Percentiles rank a stretch among this genome's conserved stretches.
phyloP scores from a whole-genome alignment of 2,797 vertebrate species.

The Lates japonicus region DNA sequence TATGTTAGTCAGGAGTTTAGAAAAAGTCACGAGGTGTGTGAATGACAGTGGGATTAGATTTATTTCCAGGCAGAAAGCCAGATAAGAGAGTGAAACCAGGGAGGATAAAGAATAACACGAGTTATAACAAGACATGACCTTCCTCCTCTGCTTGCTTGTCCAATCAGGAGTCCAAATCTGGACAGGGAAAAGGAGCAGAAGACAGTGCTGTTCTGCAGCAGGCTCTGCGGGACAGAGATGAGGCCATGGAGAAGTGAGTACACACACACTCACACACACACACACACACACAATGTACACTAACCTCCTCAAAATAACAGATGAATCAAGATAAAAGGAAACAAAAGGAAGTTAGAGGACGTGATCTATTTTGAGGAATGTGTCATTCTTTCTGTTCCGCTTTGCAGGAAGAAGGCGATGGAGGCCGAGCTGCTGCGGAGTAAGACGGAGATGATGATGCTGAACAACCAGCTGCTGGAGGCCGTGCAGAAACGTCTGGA shows the following conservation, averaged over 20 bases:
- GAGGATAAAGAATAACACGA: background rate
- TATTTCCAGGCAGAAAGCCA: background rate
- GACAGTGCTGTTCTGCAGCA: constrained; percentile 83
- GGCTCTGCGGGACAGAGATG: constrained; percentile 88
- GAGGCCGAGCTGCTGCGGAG: constrained; percentile 87
- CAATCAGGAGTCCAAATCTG: constrained; percentile 43
- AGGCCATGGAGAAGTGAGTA: constrained; percentile 90
- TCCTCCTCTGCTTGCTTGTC: background rate
- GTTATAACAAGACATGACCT: background rate
- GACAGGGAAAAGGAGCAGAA: constrained; percentile 34
- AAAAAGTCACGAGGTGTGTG: constrained; percentile 6
- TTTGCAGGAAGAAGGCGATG: constrained; percentile 88
- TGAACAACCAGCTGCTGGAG: constrained; percentile 90
- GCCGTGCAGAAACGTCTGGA: constrained; percentile 89
- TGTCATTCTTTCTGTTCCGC: constrained; percentile 43
- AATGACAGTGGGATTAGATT: background rate
- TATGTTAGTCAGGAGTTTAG: background rate
- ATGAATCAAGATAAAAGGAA: constrained; percentile 21
- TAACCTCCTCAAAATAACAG: constrained; percentile 14
- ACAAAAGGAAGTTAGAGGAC: constrained; percentile 20
- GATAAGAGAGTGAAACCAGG: background rate
- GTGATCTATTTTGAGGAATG: constrained; percentile 34
- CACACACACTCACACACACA: background rate
- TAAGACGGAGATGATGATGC: constrained; percentile 84
- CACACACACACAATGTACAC: background rate